Percentiles rank a stretch among this genome's conserved stretches.
phyloP scores from a whole-genome alignment of 1,140 invertebrate genomes.

The Bombus fervidus region DNA sequence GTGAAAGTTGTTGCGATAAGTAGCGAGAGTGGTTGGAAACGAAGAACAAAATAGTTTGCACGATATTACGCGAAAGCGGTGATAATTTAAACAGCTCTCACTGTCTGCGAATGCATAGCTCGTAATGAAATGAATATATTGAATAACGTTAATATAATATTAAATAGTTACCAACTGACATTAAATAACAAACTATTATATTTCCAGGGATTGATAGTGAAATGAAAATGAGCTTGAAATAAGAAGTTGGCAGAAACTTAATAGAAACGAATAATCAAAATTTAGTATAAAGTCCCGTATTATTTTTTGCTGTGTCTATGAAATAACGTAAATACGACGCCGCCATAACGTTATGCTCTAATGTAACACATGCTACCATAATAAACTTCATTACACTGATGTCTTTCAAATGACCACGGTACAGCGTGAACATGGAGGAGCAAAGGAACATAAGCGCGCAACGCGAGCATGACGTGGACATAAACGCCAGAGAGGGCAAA shows the following conservation, averaged over 20 bases:
- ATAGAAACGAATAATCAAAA: neutral
- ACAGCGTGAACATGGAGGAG: neutral
- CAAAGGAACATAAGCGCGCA: neutral
- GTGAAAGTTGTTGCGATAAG: slow-evolving; percentile 14
- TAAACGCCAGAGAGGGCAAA: neutral
- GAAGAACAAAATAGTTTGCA: neutral
- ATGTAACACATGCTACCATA: slow-evolving; percentile 11
- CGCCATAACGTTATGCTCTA: neutral
- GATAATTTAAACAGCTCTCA: too few relatives aligned
- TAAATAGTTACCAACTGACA: neutral
- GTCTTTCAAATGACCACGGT: slow-evolving; percentile 22
- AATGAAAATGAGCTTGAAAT: too few relatives aligned
- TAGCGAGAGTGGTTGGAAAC: neutral
- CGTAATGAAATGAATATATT: too few relatives aligned
- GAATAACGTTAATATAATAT: neutral
- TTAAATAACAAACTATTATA: neutral
- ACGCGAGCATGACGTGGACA: slow-evolving; percentile 1
- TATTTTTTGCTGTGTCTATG: neutral
- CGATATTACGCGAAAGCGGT: neutral
- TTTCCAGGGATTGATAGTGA: neutral
- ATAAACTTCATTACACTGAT: slow-evolving; percentile 33
- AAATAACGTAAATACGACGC: slow-evolving; percentile 12
- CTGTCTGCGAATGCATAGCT: too few relatives aligned
- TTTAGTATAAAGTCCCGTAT: neutral
- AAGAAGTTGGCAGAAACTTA: too few relatives aligned